Conservation (phyloP, 2,888 invertebrate genomes). For the Sarcophaga carnaria region DNA sequence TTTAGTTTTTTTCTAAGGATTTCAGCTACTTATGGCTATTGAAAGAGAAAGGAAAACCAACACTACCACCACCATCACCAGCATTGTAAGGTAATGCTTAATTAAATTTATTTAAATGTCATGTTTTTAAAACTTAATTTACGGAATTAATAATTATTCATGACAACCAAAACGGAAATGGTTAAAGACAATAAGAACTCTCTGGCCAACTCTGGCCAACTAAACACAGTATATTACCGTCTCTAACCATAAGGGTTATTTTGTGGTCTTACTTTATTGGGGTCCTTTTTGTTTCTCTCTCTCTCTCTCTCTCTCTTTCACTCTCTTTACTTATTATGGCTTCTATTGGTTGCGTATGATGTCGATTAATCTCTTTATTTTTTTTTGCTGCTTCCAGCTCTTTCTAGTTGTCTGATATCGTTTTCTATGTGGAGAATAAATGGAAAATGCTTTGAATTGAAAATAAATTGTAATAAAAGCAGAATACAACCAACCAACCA, state of each 20-base stretch:
- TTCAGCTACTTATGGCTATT: not conserved
- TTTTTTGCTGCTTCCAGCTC: too few relatives aligned
- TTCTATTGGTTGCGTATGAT: constrained; percentile 16
- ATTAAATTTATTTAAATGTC: constrained; percentile 60
- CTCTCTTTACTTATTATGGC: not conserved
- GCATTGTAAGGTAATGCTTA: constrained; percentile 40
- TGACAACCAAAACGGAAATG: constrained; percentile 21
- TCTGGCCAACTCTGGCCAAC: not conserved
- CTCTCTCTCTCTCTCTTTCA: too few relatives aligned
- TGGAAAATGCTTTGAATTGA: too few relatives aligned
- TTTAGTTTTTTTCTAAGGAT: too few relatives aligned
- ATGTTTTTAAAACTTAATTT: constrained; percentile 54
- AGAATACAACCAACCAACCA: too few relatives aligned
- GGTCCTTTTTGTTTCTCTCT: not conserved
- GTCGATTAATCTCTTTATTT: too few relatives aligned
- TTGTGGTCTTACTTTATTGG: constrained; percentile 24
- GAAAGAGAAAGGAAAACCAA: not conserved
- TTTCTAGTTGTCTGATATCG: too few relatives aligned
- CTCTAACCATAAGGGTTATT: constrained; percentile 29
- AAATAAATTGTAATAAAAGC: too few relatives aligned
- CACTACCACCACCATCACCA: not conserved
- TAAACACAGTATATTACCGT: not conserved
- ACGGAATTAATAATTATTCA: constrained; percentile 49
- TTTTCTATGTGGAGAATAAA: too few relatives aligned
- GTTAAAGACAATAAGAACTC: not conserved